A percentile compares a stretch with the other conserved stretches of the same genome.
phyloP scores from a whole-genome alignment of 2,888 invertebrate genomes.

The Urechis unicinctus region DNA sequence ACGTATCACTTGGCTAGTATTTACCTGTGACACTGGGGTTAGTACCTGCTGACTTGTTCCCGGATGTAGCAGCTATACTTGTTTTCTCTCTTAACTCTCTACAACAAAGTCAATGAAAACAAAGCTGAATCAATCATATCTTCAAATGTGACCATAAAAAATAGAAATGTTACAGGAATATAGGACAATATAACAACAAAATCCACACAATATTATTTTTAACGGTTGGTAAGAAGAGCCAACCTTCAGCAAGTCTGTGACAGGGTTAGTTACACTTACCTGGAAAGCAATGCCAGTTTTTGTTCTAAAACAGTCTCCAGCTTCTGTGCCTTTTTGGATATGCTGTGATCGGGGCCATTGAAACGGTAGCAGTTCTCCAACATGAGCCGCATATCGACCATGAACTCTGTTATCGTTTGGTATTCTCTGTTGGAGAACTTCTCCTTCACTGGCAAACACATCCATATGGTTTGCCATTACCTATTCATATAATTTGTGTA shows the following conservation, averaged over 20 bases:
- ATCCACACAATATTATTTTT: not conserved
- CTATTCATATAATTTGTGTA: not conserved
- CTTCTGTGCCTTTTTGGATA: conserved; percentile 51
- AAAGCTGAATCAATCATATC: not conserved
- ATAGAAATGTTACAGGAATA: not conserved
- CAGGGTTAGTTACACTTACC: conserved; percentile 31
- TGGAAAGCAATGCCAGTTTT: conserved; percentile 50
- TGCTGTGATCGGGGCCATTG: conserved; percentile 51
- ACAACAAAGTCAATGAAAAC: conserved; percentile 7
- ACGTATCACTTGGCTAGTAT: not conserved
- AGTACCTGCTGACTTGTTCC: conserved; percentile 17
- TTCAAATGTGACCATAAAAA: not conserved
- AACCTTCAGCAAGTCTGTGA: not conserved
- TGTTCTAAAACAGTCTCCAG: conserved; percentile 54
- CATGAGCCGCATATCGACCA: conserved; percentile 53
- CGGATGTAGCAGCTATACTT: conserved; percentile 37
- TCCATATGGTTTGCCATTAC: not conserved
- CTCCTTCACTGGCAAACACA: conserved; percentile 43
- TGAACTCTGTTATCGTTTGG: conserved; percentile 50
- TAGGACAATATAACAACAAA: no score
- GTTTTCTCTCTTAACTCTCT: conserved; percentile 48
- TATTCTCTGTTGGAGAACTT: conserved; percentile 49
- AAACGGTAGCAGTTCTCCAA: conserved; percentile 55
- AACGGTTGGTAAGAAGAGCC: not conserved
- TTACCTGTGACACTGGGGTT: conserved; percentile 7